Evolutionary conservation across 2,113 vertebrate genomes (phyloP), one percentile per base, ranked within the genome.

Genomic region (Epinephelus moara): DNA sequence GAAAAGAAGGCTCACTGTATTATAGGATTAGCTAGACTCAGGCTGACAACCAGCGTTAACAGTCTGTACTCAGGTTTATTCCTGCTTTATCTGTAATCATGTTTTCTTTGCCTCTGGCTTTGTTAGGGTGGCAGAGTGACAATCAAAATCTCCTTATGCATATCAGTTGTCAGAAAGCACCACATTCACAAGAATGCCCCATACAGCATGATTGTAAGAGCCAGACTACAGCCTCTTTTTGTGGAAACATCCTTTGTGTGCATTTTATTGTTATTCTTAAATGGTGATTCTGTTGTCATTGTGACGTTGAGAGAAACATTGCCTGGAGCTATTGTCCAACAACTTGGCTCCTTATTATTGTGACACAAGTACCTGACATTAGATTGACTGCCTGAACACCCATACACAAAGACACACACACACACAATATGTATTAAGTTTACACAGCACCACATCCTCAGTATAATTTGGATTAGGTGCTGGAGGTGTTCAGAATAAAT

Each of bases 401-500:
- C 60, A 78, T 9, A 55, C 33, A 40, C 19, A 14, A 49, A 49
- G 47, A 50, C 57, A 25, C 11, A 18, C 14, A 37, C 25, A 60
- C 27, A 62, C 49, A 68, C 53, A 52, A 49, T 12, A 53, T 33
- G 10, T 69, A 19, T 52, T 19, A 73, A 56, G 52, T 13, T 45
- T 61, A 33, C 1, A 5, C 50, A 3, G 47, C 70, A 55, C 50
- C 64, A 68, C 64, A 23, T 75, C 52, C 12, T 50, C 47, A 80
- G 68, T 74, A 27, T 89, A 76, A 83, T 82, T 90, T 82, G 62
- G 49, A 75, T 82, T 69, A 27, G 71, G 40, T 27, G 63, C 69
- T 66, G 30, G 76, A 37, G 85, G 69, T 89, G 81, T 86, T 85
- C 55, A 64, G 64, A 85, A 74, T 91, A 89, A 86, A 81, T 85